phyloP scores from a whole-genome alignment of 1,140 invertebrate species.

The Lutraria rhynchaena region DNA sequence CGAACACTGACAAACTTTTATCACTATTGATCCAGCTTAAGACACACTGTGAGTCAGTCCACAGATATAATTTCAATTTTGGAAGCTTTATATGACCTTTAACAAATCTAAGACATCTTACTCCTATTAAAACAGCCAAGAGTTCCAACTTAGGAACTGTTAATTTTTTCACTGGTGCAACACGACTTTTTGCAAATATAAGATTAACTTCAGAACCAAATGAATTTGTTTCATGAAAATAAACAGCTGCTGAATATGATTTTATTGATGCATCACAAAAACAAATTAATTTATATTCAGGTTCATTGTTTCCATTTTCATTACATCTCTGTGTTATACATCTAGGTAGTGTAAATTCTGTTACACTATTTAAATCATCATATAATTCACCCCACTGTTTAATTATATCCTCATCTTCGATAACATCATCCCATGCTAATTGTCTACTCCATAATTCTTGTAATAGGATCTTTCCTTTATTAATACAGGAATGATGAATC shows the following conservation, averaged over 20 bases:
- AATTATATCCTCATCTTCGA: too few relatives aligned
- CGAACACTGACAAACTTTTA: background rate
- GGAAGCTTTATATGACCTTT: background rate
- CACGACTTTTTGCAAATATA: too few relatives aligned
- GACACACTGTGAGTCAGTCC: constrained; percentile 4
- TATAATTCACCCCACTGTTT: too few relatives aligned
- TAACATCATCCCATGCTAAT: background rate
- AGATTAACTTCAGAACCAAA: too few relatives aligned
- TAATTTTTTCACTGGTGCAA: too few relatives aligned
- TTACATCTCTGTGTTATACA: too few relatives aligned
- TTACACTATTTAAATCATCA: too few relatives aligned
- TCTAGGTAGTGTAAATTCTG: too few relatives aligned
- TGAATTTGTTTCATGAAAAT: background rate
- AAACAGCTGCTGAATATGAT: background rate
- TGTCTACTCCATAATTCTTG: background rate
- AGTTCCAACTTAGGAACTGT: too few relatives aligned
- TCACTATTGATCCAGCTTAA: background rate
- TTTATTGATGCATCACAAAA: constrained; percentile 5
- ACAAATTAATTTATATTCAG: background rate
- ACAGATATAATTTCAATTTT: background rate
- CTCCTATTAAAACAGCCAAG: background rate
- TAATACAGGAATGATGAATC: background rate
- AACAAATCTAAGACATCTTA: background rate
- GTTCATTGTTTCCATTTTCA: too few relatives aligned
- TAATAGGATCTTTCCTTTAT: background rate